A percentile compares a stretch with the other conserved stretches of the same genome.
These are phyloP conservation scores for Lepidotrigona ventralis DNA, from an alignment of 1,140 invertebrate genomes.

Conservation along the genomic window DNA sequence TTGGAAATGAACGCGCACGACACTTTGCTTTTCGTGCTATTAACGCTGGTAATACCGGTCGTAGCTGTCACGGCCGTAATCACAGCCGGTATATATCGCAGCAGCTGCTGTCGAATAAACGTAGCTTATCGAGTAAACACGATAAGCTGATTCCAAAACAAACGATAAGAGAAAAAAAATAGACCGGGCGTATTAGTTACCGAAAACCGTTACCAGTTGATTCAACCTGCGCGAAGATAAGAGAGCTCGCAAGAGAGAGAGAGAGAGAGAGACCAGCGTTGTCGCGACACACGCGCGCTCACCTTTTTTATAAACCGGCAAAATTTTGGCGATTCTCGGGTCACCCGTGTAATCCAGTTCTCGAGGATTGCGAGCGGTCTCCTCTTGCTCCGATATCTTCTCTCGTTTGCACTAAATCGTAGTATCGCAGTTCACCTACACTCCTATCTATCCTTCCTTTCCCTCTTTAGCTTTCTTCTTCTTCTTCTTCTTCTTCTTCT, in stretches of 20 bases:
- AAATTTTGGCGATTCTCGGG: conserved; percentile 71
- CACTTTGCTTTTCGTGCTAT: neutral
- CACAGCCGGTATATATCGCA: conserved; percentile 24
- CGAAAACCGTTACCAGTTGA: neutral
- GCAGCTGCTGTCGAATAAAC: neutral
- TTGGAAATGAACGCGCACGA: neutral
- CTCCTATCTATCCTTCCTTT: neutral
- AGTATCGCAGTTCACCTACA: conserved; percentile 36
- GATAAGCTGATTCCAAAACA: conserved; percentile 30
- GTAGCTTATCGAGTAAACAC: conserved; percentile 21
- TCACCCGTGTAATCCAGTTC: conserved; percentile 75
- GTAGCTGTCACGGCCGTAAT: neutral
- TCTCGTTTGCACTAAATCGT: conserved; percentile 45
- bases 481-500: conserved; percentile 51
- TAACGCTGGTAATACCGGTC: neutral
- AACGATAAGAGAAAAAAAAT: conserved; percentile 23
- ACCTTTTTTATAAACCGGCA: conserved; percentile 75
- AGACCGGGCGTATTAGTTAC: conserved; percentile 10
- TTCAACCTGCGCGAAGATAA: conserved; percentile 29
- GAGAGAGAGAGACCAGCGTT: neutral
- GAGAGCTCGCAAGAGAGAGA: too few species aligned
- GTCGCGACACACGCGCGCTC: conserved; percentile 6
- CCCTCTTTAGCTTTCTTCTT: conserved; percentile 36
- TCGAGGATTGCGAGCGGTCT: conserved; percentile 52
- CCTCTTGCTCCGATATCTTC: conserved; percentile 47